These are phyloP conservation scores for Syrista parreyssii DNA, from an alignment of 2,888 invertebrate genomes.

Conservation along the genomic window DNA sequence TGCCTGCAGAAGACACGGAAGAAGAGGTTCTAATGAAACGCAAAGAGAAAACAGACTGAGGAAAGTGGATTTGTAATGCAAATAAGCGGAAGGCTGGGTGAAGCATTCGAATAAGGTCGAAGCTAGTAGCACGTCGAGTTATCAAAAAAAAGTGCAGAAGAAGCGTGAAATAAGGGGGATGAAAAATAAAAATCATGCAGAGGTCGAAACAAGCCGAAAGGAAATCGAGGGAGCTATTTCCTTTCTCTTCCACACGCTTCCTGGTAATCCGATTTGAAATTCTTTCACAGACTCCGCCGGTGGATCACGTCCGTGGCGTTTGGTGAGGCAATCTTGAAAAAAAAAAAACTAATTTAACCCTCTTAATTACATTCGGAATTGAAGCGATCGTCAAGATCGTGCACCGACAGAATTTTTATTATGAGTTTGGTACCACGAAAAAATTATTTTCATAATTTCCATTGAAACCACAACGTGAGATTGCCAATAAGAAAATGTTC, in stretches of 20 bases:
- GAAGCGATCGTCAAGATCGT: slow-evolving; percentile 22
- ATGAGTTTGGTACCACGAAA: background rate
- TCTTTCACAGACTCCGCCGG: slow-evolving; percentile 27
- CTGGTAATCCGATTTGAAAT: slow-evolving; percentile 52
- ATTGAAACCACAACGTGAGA: slow-evolving; percentile 5
- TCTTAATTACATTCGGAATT: slow-evolving; percentile 36
- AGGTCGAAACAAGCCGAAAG: slow-evolving; percentile 30
- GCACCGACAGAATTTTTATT: slow-evolving; percentile 23
- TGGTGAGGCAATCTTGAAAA: slow-evolving; percentile 13
- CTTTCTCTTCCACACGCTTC: slow-evolving; percentile 15
- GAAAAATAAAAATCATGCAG: slow-evolving; percentile 40
- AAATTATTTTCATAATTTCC: background rate
- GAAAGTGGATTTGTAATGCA: slow-evolving; percentile 51
- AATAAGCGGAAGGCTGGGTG: slow-evolving; percentile 32
- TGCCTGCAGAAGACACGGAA: slow-evolving; percentile 12
- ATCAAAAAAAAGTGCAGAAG: background rate
- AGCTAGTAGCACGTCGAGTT: background rate
- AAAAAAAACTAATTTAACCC: slow-evolving; percentile 37
- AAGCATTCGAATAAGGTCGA: background rate
- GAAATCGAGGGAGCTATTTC: slow-evolving; percentile 12
- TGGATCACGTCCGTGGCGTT: slow-evolving; percentile 36
- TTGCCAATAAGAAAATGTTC: background rate
- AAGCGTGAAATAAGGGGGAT: slow-evolving; percentile 12
- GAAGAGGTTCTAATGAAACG: slow-evolving; percentile 53
- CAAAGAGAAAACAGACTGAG: slow-evolving; percentile 29